phyloP scores from a whole-genome alignment of 2,888 invertebrate species.

The Plutella xylostella region DNA sequence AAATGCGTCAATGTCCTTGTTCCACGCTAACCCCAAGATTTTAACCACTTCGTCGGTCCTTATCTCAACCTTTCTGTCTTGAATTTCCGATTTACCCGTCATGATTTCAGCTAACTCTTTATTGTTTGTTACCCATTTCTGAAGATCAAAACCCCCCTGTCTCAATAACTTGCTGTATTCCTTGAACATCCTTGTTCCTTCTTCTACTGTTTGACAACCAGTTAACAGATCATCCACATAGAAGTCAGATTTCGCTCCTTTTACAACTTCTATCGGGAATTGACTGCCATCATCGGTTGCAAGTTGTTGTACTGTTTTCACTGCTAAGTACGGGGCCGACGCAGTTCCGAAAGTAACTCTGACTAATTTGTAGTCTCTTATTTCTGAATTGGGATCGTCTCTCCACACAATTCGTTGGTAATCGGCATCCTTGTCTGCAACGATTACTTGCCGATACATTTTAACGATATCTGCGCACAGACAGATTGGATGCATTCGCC shows the following conservation, averaged over 20 bases:
- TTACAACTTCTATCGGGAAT: not conserved
- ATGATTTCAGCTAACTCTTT: not conserved
- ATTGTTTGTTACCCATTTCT: slow-evolving; percentile 3
- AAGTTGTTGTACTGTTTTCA: slow-evolving; percentile 10
- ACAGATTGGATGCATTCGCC: not conserved
- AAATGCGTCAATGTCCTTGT: too few species aligned
- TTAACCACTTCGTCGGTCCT: not conserved
- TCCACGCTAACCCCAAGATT: not conserved
- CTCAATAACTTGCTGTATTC: too few species aligned
- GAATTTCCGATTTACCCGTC: not conserved
- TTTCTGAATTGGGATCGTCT: not conserved
- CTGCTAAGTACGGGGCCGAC: slow-evolving; percentile 5
- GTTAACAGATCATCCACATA: not conserved
- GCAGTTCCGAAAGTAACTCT: not conserved
- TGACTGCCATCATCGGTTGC: not conserved
- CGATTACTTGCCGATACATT: not conserved
- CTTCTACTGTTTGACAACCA: not conserved
- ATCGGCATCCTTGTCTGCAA: not conserved
- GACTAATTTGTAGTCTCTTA: not conserved
- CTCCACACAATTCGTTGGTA: not conserved
- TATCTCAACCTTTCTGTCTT: not conserved
- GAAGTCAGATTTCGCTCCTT: not conserved
- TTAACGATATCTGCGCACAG: not conserved
- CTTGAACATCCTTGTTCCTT: too few species aligned
- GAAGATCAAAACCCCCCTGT: not conserved